Evolutionary conservation across 2,888 invertebrate species (phyloP).

Genomic region (Zygaena filipendulae): DNA sequence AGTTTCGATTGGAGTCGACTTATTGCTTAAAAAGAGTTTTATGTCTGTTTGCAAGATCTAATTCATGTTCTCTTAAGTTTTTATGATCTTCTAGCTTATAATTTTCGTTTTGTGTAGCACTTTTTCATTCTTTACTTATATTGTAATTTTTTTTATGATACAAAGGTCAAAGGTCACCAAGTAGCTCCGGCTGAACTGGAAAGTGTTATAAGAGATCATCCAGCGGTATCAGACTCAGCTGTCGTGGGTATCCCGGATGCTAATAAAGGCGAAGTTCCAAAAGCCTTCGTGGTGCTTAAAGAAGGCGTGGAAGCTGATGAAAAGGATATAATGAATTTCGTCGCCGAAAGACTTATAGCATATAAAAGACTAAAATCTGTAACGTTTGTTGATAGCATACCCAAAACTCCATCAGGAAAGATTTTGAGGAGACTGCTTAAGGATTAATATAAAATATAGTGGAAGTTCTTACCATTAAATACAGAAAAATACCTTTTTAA

Average conservation of each 20-base stretch:
- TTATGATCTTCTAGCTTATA: too few relatives aligned
- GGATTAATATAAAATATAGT: conserved; percentile 27
- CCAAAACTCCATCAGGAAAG: conserved; percentile 83
- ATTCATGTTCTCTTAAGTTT: too few relatives aligned
- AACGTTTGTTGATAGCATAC: conserved; percentile 73
- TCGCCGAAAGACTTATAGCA: conserved; percentile 75
- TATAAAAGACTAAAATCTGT: conserved; percentile 81
- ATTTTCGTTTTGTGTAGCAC: too few relatives aligned
- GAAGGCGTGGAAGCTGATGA: conserved; percentile 42
- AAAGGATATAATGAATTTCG: conserved; percentile 70
- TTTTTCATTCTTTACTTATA: too few relatives aligned
- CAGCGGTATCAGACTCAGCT: conserved; percentile 81
- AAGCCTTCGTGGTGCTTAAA: conserved; percentile 76
- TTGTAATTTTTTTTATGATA: too few relatives aligned
- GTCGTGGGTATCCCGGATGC: conserved; percentile 82
- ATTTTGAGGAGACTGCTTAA: conserved; percentile 73
- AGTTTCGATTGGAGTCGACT: too few relatives aligned
- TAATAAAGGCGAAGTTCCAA: conserved; percentile 77
- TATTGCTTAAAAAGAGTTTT: too few relatives aligned
- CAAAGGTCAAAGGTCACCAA: conserved; percentile 74
- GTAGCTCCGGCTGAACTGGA: conserved; percentile 93
- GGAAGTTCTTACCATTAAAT: too few relatives aligned
- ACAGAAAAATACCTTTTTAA: too few relatives aligned
- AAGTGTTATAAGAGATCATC: conserved; percentile 75
- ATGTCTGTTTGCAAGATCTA: too few relatives aligned